Base-by-base conservation (phyloP, 2,113 vertebrate genomes). In the Rhodinocichla rosea region DNA sequence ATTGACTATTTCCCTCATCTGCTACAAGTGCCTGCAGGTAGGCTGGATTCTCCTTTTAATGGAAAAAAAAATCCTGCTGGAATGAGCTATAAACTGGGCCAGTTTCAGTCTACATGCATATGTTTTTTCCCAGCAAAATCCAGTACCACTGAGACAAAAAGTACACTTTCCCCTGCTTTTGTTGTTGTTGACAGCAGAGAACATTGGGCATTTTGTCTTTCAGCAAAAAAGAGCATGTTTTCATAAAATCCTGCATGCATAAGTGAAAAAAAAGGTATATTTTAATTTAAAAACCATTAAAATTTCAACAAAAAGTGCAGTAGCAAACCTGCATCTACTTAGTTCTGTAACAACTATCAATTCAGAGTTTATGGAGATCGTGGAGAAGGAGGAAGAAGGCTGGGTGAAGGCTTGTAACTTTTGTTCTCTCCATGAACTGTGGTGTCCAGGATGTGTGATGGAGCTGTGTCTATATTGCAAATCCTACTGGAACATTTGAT, bases 381-480 rank as follows among this genome's bases (percentile, higher is more conserved):
- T 6, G 11, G 24, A n/a, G 35, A 75, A 89, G 30, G 30, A 71
- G 50, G 39, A 57, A 37, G 45, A 39, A 26, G 10, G 14, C 13
- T 87, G 44, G 7, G 16, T 71, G 50, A 52, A 87, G 9, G 12
- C 7, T 77, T 57, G 6, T n/a, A 0, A 0, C 37, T 82, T 82
- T 82, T 52, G 8, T 7, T 68, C 11, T 68, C 9, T 59, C 13
- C 4, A 2, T 9, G n/a, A n/a, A 13, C 19, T 23, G 1, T n/a
- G 24, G 13, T 4, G 4, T 30, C 14, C 33, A 67, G 30, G 23
- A 20, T 37, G 15, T 44, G 37, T 32, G 19, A n/a, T 32, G 32
- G 40, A 45, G 15, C 37, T 56, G 15, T 4, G 4, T 3, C 63
- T 7, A 0, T 37, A 11, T 5, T 49, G 10, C 28, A 3, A 40